These are phyloP conservation scores for Cyclopterus lumpus DNA, from an alignment of 2,797 vertebrate species.

Conservation along the genomic window DNA sequence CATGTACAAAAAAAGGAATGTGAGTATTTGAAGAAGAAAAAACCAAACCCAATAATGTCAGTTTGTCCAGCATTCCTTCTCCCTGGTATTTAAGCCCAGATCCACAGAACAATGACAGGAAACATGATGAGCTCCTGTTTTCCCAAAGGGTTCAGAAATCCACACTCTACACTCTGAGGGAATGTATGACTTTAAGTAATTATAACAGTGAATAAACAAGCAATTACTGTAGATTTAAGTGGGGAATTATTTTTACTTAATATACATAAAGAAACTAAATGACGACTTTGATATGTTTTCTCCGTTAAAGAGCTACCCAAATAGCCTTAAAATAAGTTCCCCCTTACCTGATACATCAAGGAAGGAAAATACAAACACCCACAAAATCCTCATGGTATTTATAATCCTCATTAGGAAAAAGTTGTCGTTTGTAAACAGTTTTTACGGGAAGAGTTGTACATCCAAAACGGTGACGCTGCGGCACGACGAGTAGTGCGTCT, in stretches of 20 bases:
- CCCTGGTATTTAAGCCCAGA: slow-evolving; percentile 53
- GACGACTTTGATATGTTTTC: background rate
- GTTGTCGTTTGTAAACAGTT: slow-evolving; percentile 20
- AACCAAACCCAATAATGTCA: slow-evolving; percentile 43
- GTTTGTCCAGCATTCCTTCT: slow-evolving; percentile 53
- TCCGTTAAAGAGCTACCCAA: background rate
- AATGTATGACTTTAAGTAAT: background rate
- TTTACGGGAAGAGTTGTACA: slow-evolving; percentile 24
- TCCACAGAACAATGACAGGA: slow-evolving; percentile 85
- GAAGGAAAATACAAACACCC: slow-evolving; percentile 66
- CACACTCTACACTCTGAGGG: background rate
- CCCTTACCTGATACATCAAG: slow-evolving; percentile 79
- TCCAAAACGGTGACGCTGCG: slow-evolving; percentile 68
- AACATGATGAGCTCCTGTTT: slow-evolving; percentile 77
- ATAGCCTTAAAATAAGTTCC: background rate
- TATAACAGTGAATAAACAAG: background rate
- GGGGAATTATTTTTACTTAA: background rate
- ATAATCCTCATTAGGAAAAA: slow-evolving; percentile 51
- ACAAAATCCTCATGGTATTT: slow-evolving; percentile 69
- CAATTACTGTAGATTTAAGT: background rate
- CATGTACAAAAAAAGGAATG: background rate
- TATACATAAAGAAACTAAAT: background rate
- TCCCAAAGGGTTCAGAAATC: slow-evolving; percentile 42
- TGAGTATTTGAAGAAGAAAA: slow-evolving; percentile 16
- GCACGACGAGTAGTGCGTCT: slow-evolving; percentile 58